Evolutionary conservation across 1,140 invertebrate genomes (phyloP).

Genomic region (Drosophila malerkotliana): DNA sequence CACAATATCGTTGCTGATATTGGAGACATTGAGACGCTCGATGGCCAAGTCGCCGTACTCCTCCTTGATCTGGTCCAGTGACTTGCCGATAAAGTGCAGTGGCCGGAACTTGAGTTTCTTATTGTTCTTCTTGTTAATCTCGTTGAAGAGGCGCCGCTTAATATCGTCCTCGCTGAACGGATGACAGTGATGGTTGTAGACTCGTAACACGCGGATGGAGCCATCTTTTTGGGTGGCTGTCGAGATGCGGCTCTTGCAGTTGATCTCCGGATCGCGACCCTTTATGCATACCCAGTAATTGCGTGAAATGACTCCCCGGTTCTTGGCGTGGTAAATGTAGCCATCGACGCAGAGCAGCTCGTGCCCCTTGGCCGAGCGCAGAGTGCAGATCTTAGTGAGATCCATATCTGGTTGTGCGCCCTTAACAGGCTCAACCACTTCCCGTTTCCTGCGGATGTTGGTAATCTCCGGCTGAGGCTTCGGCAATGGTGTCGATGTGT

Average conservation of each 20-base stretch:
- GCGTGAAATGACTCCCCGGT: constrained; percentile 68
- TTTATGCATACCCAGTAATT: constrained; percentile 81
- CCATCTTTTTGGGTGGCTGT: constrained; percentile 68
- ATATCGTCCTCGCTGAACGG: constrained; percentile 72
- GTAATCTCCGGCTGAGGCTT: constrained; percentile 60
- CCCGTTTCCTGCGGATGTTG: constrained; percentile 49
- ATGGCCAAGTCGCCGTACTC: constrained; percentile 71
- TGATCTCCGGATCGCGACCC: constrained; percentile 66
- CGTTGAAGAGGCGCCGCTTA: constrained; percentile 72
- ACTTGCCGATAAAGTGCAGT: constrained; percentile 67
- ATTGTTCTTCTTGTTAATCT: constrained; percentile 70
- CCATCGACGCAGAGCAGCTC: constrained; percentile 78
- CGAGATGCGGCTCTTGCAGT: constrained; percentile 76
- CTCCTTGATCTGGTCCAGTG: constrained; percentile 69
- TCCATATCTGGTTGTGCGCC: constrained; percentile 61
- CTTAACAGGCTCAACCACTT: constrained; percentile 11
- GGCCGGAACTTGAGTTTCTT: constrained; percentile 70
- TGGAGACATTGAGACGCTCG: constrained; percentile 64
- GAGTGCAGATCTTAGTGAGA: constrained; percentile 70
- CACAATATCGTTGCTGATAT: constrained; percentile 57
- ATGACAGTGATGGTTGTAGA: constrained; percentile 75
- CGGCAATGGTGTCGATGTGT: constrained; percentile 30
- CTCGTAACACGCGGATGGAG: constrained; percentile 64
- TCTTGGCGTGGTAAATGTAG: constrained; percentile 78
- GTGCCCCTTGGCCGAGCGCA: constrained; percentile 75